These are phyloP conservation scores for Clanis bilineata DNA, from an alignment of 2,888 invertebrate genomes.

Conservation along the genomic window DNA sequence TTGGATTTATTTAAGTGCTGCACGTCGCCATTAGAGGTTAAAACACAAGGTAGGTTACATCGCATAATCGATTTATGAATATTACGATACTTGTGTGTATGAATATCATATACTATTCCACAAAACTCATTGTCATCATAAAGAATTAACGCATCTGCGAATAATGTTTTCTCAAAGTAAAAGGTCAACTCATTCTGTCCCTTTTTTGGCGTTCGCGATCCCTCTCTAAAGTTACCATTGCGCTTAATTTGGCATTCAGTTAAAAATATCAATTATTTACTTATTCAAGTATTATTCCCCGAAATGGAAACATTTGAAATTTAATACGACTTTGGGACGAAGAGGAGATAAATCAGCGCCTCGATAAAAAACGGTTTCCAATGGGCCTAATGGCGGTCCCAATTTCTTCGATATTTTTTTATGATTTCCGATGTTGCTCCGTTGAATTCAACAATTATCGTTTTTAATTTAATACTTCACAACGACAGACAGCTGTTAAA, in stretches of 20 bases:
- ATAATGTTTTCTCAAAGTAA: constrained; percentile 23
- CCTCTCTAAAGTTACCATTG: constrained; percentile 27
- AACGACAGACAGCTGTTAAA: background rate
- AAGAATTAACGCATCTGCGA: constrained; percentile 6
- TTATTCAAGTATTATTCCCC: background rate
- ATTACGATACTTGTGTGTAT: background rate
- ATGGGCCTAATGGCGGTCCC: constrained; percentile 30
- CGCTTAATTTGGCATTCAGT: constrained; percentile 22
- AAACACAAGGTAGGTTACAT: too few relatives aligned
- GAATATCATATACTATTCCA: background rate
- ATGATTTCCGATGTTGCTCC: background rate
- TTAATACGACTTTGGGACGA: constrained; percentile 1
- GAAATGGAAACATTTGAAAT: background rate
- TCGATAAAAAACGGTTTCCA: constrained; percentile 26
- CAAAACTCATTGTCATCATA: background rate
- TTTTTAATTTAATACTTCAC: background rate
- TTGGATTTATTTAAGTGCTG: too few relatives aligned
- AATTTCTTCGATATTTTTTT: constrained; percentile 27
- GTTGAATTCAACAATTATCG: constrained; percentile 2
- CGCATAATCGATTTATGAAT: too few relatives aligned
- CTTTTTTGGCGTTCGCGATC: constrained; percentile 26
- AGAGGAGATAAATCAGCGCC: constrained; percentile 26
- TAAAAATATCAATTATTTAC: constrained; percentile 9
- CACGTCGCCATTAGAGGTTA: too few relatives aligned
- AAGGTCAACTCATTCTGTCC: constrained; percentile 33